Conservation (phyloP, 2,113 vertebrate species). For the Silurus meridionalis region DNA sequence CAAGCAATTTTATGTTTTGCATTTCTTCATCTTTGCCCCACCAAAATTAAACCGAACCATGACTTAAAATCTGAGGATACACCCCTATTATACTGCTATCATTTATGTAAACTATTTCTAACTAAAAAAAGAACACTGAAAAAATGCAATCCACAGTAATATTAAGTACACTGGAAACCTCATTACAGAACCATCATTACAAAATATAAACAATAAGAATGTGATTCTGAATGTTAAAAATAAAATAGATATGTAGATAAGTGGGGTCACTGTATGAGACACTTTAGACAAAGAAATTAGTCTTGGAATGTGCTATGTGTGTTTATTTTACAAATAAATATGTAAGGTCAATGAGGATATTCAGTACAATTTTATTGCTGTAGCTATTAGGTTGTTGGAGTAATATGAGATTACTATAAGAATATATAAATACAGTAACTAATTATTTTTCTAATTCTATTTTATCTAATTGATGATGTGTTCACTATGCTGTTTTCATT, state of each 20-base stretch:
- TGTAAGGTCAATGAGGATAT: background rate
- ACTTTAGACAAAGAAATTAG: background rate
- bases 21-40: too few species aligned
- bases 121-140: background rate
- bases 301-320: background rate
- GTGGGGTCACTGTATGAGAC: background rate
- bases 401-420: background rate
- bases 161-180: background rate
- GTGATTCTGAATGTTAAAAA: too few species aligned
- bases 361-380: background rate
- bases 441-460: background rate
- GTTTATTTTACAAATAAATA: background rate
- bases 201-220: too few species aligned
- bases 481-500: background rate
- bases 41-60: too few species aligned
- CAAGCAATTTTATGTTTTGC: too few species aligned
- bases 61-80: too few species aligned
- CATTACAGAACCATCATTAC: background rate
- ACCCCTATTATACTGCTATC: background rate
- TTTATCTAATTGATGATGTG: background rate
- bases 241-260: too few species aligned
- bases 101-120: background rate
- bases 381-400: background rate
- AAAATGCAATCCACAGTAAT: background rate
- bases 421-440: background rate